phyloP scores from a whole-genome alignment of 2,797 vertebrate species.

The Chaenodraco wilsoni region DNA sequence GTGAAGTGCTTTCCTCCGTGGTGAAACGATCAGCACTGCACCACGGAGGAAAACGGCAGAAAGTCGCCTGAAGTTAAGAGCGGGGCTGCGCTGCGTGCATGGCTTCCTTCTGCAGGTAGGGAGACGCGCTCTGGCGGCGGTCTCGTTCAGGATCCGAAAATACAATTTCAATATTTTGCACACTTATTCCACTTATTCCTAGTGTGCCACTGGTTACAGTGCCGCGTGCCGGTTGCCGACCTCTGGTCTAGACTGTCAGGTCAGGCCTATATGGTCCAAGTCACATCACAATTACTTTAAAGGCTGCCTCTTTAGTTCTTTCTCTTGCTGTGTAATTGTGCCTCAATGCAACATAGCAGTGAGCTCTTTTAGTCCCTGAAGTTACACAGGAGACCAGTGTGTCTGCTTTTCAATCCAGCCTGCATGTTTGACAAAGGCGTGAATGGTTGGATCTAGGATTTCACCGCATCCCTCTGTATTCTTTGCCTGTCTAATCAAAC shows the following conservation, averaged over 20 bases:
- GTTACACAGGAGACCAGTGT: neutral
- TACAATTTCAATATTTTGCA: no score
- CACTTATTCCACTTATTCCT: no score
- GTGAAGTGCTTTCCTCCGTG: no score
- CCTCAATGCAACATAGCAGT: constrained; percentile 24
- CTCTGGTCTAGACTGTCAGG: neutral
- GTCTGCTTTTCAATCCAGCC: neutral
- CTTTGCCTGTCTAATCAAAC: constrained; percentile 45
- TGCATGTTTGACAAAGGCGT: constrained; percentile 4
- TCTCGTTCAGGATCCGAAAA: no score
- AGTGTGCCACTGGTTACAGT: no score
- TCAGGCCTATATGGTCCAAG: neutral
- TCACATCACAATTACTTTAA: neutral
- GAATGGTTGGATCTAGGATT: constrained; percentile 27
- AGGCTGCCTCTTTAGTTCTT: neutral
- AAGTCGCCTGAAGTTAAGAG: no score
- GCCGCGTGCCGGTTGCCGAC: no score
- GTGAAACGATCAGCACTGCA: no score
- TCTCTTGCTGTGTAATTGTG: constrained; percentile 22
- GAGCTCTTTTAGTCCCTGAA: constrained; percentile 11
- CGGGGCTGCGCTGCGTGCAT: no score
- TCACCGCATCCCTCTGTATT: constrained; percentile 6
- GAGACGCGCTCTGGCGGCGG: no score
- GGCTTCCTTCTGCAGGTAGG: no score
- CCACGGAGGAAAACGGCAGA: no score